phyloP scores from a whole-genome alignment of 1,140 invertebrate genomes.

The Aradophagus sp. region DNA sequence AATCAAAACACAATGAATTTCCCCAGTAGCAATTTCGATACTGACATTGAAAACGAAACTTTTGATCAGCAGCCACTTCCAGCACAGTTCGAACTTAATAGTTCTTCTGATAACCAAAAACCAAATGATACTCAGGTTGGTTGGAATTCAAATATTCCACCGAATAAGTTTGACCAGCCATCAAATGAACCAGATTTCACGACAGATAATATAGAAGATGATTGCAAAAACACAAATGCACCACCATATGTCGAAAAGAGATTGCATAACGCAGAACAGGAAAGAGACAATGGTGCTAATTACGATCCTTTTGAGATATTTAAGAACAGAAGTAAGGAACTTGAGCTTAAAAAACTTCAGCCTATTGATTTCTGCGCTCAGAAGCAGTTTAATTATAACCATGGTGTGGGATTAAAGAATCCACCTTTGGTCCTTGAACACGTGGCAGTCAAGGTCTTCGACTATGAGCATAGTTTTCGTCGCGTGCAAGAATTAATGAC shows the following conservation, averaged over 20 bases:
- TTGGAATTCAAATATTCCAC: too few species aligned
- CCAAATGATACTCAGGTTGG: too few species aligned
- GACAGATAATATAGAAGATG: constrained; percentile 3
- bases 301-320: constrained; percentile 45
- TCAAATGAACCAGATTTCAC: constrained; percentile 6
- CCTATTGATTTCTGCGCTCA: constrained; percentile 63
- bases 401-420: constrained; percentile 63
- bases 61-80: too few species aligned
- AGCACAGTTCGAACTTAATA: too few species aligned
- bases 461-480: constrained; percentile 78
- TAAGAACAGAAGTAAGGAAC: constrained; percentile 30
- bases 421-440: too few species aligned
- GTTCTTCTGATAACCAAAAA: too few species aligned
- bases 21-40: too few species aligned
- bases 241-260: too few species aligned
- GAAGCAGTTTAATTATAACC: constrained; percentile 73
- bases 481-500: constrained; percentile 56
- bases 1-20: not conserved
- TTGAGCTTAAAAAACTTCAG: constrained; percentile 9
- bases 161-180: constrained; percentile 3
- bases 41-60: too few species aligned
- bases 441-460: constrained; percentile 78
- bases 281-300: too few species aligned
- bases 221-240: too few species aligned
- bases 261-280: too few species aligned